Base-by-base conservation (phyloP, 1,140 invertebrate genomes). In the Papilio dardanus region DNA sequence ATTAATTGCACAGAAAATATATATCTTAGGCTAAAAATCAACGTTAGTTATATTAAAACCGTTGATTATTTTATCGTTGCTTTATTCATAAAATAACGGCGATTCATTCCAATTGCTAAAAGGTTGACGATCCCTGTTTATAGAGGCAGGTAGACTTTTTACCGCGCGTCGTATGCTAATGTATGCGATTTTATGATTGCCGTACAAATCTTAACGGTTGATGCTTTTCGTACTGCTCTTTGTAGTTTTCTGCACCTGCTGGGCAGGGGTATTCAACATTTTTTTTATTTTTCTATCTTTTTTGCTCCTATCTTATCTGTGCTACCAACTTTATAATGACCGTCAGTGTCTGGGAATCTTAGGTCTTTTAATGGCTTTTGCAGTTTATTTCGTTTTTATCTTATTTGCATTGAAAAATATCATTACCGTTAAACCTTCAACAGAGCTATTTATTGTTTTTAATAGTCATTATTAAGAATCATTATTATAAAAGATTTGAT, bases 141-240 rank as follows among this genome's bases (percentile, higher is more conserved):
- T 82, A 82, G 81, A 80, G 79, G 77, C 76, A 46, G 71, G 69
- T 71, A 30, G 21, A 71, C 66, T 79, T 82, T 77, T 80, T 82
- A 71, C 75, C 37, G 54, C 77, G 65, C 67, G 67, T 40, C 67
- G 67, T 78, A 80, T 82, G 80, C 78, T 80, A 79, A 82, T 81
- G 71, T 65, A 50, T 42, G 71, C 74, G 75, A 75, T 77, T 82
- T 79, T 80, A 82, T 80, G 77, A 77, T 79, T 77, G 81, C 79
- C 77, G 78, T 82, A 79, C 79, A 82, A 80, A 82, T 80, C 75
- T 74, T 77, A 76, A 82, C 76, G 68, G 62, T 66, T 37, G 46
- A 46, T 76, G 68, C 71, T 68, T 78, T 78, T 77, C 75, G 67
- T 69, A 69, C 35, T 69, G 31, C 33, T 69, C 67, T 69, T 69